A percentile compares a stretch with the other conserved stretches of the same genome.
Evolutionary conservation across 2,113 vertebrate species (phyloP).

Genomic region (Cebus imitator): DNA sequence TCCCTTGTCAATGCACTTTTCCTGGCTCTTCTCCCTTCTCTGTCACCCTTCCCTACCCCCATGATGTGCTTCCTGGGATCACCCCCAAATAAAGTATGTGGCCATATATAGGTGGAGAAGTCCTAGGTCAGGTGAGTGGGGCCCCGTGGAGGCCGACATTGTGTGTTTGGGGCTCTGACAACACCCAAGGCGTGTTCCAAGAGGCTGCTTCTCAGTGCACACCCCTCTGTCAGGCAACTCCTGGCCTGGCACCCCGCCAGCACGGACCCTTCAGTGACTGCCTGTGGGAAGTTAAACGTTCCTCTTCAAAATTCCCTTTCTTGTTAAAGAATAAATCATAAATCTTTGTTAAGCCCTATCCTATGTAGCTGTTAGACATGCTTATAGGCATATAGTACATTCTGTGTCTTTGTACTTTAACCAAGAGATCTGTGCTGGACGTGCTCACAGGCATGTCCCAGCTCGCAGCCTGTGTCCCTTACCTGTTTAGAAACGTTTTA

Average conservation of each 20-base stretch:
- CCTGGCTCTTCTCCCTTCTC: accelerated
- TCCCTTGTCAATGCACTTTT: accelerated
- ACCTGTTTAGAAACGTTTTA: no score
- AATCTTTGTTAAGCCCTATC: no score
- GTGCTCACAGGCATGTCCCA: no score
- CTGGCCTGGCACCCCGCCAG: background rate
- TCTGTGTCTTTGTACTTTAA: no score
- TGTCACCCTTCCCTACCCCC: accelerated
- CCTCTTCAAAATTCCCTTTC: no score
- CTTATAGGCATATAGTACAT: no score
- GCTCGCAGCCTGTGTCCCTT: no score
- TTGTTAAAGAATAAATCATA: no score
- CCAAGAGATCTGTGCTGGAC: no score
- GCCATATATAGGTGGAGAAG: accelerated
- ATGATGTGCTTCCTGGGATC: background rate
- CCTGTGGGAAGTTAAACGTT: no score
- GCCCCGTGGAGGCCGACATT: background rate
- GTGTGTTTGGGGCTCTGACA: background rate
- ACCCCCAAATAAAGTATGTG: background rate
- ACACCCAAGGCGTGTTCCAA: background rate
- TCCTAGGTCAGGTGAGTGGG: background rate
- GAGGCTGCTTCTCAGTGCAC: background rate
- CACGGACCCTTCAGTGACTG: background rate
- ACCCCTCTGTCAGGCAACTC: background rate
- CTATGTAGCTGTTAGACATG: no score